Conservation (phyloP, 2,888 invertebrate species). For the Stenodema calcarata region DNA sequence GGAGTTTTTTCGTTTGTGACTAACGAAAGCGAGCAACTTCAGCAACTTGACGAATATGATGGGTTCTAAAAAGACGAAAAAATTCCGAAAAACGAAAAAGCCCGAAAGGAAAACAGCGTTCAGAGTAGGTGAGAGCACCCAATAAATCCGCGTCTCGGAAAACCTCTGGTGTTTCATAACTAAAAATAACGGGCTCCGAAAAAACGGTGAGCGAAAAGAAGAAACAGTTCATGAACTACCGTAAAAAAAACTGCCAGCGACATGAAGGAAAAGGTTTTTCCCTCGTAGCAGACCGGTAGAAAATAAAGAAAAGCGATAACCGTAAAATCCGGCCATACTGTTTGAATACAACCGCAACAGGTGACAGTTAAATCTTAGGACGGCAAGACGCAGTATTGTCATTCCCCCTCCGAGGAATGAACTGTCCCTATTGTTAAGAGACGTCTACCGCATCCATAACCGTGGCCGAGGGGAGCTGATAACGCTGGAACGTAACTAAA, state of each 20-base stretch:
- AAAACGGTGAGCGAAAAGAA: background rate
- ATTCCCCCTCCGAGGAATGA: background rate
- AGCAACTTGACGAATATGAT: too few species aligned
- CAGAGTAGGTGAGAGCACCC: background rate
- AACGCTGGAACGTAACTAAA: too few species aligned
- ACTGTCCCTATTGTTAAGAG: background rate
- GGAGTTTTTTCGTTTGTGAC: too few species aligned
- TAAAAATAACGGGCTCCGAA: background rate
- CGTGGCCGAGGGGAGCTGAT: too few species aligned
- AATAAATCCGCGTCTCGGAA: background rate
- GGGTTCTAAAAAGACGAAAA: too few species aligned
- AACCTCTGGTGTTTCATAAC: background rate
- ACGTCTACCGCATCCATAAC: background rate
- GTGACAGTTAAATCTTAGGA: conserved; percentile 28
- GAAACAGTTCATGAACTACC: background rate
- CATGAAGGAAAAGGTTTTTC: background rate
- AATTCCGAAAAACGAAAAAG: too few species aligned
- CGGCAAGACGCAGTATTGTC: background rate
- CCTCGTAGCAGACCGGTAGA: background rate
- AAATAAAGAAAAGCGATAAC: conserved; percentile 11
- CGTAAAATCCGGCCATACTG: conserved; percentile 23
- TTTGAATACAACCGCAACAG: conserved; percentile 43
- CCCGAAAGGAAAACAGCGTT: too few species aligned
- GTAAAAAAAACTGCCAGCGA: background rate
- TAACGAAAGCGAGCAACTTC: too few species aligned